Base-by-base conservation (phyloP, 2,797 vertebrate genomes). In the Mormyrus hasselquistii region DNA sequence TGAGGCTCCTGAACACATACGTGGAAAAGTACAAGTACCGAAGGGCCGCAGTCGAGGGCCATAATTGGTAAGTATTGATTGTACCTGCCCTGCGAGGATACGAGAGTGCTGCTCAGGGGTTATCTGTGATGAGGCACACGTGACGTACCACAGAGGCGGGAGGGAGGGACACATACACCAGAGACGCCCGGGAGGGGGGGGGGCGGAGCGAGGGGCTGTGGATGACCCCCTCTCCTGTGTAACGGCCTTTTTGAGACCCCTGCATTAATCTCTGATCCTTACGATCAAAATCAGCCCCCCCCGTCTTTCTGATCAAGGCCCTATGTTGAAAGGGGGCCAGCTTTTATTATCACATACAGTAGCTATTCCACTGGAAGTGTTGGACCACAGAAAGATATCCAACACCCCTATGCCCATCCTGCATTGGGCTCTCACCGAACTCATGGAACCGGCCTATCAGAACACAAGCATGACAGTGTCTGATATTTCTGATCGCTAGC, bases 1-100 rank as follows among this genome's bases (percentile, higher is more conserved):
- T 57, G 89, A 90, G n/a, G 62, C 87, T 83, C 76, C 65, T 90
- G 85, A 91, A 90, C n/a, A 79, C 88, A 90, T 88, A 91, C 88
- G 29, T 38, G 91, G 57, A 50, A 69, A 49, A 69, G 62, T 34
- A 88, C 62, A 86, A 88, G 88, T 55, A 88, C 41, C 65, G 38
- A 50, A 47, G 22, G 76, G 49, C 57, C 41, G 57, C 88, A 76
- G 3, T 87, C 10, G 49, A 84, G 89, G 25, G 85, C 14, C 87
- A 9, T 89, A 47, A 89, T 62, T 89, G 88, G 69, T 88, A 89
- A n/a, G 55, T 91, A 89, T 88, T 90, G 88, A 89, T 91, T 53
- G 65, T 7, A 8, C 87, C 59, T 12, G 44, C 50, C 29, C 55
- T 47, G 34, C 7, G 34, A 12, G 38, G 57, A 25, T 47, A 19